A percentile compares a stretch with the other conserved stretches of the same genome.
Conservation (phyloP, 1,140 invertebrate genomes). For the Spodoptera frugiperda region DNA sequence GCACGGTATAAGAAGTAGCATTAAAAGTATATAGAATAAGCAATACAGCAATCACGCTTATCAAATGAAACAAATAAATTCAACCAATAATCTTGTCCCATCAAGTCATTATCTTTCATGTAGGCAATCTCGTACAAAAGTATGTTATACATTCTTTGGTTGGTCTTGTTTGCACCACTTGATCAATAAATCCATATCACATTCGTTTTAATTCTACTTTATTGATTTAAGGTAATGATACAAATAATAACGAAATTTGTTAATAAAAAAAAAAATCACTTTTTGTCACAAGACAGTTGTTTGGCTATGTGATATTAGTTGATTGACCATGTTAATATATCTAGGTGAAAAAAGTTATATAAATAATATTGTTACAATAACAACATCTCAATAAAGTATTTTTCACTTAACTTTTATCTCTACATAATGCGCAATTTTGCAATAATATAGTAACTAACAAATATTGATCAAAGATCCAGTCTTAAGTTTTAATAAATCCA, state of each 20-base stretch:
- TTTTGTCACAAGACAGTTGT: too few species aligned
- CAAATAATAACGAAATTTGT: background rate
- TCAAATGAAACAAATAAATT: constrained; percentile 12
- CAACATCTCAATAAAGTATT: constrained; percentile 9
- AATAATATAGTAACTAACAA: constrained; percentile 27
- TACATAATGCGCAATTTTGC: constrained; percentile 30
- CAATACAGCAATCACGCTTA: constrained; percentile 5
- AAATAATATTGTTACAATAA: constrained; percentile 19
- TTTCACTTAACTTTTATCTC: constrained; percentile 20
- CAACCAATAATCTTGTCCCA: background rate
- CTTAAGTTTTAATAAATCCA: constrained; percentile 36
- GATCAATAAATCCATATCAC: constrained; percentile 12
- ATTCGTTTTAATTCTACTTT: background rate
- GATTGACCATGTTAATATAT: background rate
- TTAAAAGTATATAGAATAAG: background rate
- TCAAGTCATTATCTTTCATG: background rate
- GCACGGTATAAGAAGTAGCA: constrained; percentile 29
- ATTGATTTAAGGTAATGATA: background rate
- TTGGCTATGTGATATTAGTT: background rate
- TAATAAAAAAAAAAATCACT: background rate
- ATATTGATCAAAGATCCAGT: constrained; percentile 30
- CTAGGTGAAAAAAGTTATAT: background rate
- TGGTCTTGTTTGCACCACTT: constrained; percentile 26
- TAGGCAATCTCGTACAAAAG: constrained; percentile 29
- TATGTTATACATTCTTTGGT: constrained; percentile 35